Evolutionary conservation across 2,797 vertebrate genomes (phyloP).

Genomic region (Garrulus glandarius): DNA sequence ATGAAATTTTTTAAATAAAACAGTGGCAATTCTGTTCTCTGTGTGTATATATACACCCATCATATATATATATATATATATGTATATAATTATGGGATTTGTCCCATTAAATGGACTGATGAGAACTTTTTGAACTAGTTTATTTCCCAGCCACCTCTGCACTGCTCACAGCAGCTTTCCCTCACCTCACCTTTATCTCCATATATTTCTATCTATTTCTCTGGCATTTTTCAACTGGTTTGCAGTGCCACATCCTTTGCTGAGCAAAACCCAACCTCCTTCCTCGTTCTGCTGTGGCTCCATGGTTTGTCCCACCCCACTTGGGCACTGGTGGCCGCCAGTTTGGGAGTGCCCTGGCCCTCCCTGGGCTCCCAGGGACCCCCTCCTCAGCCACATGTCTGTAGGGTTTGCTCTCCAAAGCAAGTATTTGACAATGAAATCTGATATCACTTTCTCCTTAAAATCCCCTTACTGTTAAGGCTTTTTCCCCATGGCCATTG

Average conservation of each 20-base stretch:
- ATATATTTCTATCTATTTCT: background rate
- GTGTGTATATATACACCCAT: background rate
- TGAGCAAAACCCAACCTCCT: background rate
- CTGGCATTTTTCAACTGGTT: background rate
- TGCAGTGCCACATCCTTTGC: background rate
- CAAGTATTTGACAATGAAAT: background rate
- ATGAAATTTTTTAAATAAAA: background rate
- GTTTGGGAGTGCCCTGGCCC: background rate
- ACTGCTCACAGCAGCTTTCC: background rate
- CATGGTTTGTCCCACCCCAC: background rate
- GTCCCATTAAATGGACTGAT: background rate
- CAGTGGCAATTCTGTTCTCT: rapidly evolving
- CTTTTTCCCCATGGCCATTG: rapidly evolving
- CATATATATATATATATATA: background rate
- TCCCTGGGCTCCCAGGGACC: background rate
- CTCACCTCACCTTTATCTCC: background rate
- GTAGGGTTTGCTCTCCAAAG: background rate
- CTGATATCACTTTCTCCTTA: background rate
- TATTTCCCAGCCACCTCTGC: background rate
- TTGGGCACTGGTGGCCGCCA: background rate
- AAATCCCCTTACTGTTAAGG: background rate
- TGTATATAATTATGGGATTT: background rate
- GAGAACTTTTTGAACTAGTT: background rate
- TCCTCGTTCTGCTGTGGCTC: background rate
- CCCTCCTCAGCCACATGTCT: background rate